Evolutionary conservation across 1,140 invertebrate species (phyloP), one percentile per base, ranked within the genome.

Genomic region (Diabrotica undecimpunctata): DNA sequence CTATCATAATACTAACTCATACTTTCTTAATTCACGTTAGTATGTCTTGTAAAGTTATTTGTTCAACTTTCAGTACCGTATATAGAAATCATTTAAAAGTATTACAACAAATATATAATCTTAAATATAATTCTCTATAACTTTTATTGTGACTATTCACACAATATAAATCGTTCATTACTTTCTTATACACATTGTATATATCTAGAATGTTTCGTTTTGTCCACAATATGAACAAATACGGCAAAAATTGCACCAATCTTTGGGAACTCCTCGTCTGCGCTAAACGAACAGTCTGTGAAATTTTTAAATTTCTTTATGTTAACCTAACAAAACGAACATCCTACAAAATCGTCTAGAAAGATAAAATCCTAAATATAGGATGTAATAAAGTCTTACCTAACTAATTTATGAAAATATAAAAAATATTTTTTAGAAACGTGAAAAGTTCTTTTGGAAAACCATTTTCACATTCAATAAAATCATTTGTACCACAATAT

Each of bases 371-470:
- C 59, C 59, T 51, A 61, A 61, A 61, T 51, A 61, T 51, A 61
- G 59, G 59, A 61, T 61, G 13, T 41, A 51, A 25, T 50, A 25
- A 37, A 62, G 13, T 11, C 14, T 39, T n/a, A 60, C 58, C 12
- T 35, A 52, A 54, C 61, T 54, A 54, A 36, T 62, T 54, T 62
- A 62, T 62, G 61, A 62, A 62, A 62, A 62, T 62, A 62, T 62
- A 62, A 62, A 62, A 62, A 62, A 62, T 62, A 62, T 62, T 62
- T 62, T 46, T 58, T 58, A 11, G 55, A 57, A 37, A 38, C n/a
- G 36, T 25, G 36, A 35, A 25, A 35, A 55, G 36, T 55, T 55
- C 10, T n/a, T 55, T 55, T 25, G 10, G n/a, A n/a, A 14, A 55
- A 55, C 38, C 9, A 8, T 37, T 37, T 51, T 61, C 25, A 41